Conservation (phyloP, 2,113 vertebrate species). For the Vulpes vulpes region DNA sequence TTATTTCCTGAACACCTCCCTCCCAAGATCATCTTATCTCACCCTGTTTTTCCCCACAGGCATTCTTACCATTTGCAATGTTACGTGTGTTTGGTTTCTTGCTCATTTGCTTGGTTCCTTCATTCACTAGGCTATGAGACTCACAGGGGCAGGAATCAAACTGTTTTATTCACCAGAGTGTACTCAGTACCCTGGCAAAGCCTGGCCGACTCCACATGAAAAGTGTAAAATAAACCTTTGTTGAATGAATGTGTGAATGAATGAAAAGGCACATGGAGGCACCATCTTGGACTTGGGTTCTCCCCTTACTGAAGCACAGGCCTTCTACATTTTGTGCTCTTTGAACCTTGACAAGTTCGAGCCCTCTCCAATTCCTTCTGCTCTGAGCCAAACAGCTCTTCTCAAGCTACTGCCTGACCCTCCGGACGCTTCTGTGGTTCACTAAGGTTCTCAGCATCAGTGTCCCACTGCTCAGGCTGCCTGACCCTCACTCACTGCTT, state of each 20-base stretch:
- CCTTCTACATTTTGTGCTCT: not conserved
- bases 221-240: not conserved
- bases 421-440: not conserved
- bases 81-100: not conserved
- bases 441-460: not conserved
- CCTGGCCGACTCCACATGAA: not conserved
- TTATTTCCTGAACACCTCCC: not conserved
- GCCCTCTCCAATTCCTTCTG: not conserved
- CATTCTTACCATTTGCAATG: not conserved
- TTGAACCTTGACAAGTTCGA: not conserved
- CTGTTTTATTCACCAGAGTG: not conserved
- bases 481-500: not conserved
- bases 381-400: not conserved
- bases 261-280: not conserved
- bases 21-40: not conserved
- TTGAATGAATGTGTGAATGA: not conserved
- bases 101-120: constrained; percentile 18
- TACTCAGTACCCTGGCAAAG: not conserved
- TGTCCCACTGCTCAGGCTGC: not conserved
- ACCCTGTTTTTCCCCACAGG: not conserved
- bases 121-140: not conserved
- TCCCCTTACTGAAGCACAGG: not conserved
- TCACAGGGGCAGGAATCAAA: not conserved
- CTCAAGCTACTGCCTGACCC: not conserved
- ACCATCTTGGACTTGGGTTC: not conserved